These are phyloP conservation scores for Xanthia icteritia DNA, from an alignment of 2,888 invertebrate species.

Conservation along the genomic window DNA sequence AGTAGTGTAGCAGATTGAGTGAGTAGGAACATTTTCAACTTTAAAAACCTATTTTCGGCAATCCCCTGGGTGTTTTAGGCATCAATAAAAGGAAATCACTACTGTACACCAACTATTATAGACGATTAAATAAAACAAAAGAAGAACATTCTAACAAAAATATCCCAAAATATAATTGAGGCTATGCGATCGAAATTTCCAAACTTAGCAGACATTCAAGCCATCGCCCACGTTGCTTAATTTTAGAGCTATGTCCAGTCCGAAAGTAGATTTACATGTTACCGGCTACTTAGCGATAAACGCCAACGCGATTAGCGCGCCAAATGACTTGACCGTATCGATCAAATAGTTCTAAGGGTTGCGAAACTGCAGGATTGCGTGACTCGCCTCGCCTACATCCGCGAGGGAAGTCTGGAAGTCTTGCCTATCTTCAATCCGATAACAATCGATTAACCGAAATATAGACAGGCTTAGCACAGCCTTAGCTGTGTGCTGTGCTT, in stretches of 20 bases:
- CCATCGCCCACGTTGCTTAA: neutral
- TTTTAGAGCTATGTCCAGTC: constrained; percentile 45
- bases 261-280: constrained; percentile 57
- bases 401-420: constrained; percentile 33
- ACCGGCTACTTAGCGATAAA: constrained; percentile 66
- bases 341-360: constrained; percentile 58
- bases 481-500: neutral
- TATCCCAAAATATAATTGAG: neutral
- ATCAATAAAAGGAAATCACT: too few species aligned
- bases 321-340: constrained; percentile 73
- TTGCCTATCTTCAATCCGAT: constrained; percentile 38
- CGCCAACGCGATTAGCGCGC: constrained; percentile 63
- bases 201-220: neutral
- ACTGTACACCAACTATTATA: too few species aligned
- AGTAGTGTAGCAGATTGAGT: too few species aligned
- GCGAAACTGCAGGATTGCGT: constrained; percentile 79
- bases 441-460: constrained; percentile 9
- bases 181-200: neutral
- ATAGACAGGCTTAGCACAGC: neutral
- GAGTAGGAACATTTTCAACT: too few species aligned
- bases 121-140: neutral
- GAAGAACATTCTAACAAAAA: neutral
- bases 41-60: too few species aligned
- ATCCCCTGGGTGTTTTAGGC: too few species aligned
- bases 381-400: constrained; percentile 62